Base-by-base conservation (phyloP, 2,797 vertebrate species). In the Limnodromus scolopaceus region DNA sequence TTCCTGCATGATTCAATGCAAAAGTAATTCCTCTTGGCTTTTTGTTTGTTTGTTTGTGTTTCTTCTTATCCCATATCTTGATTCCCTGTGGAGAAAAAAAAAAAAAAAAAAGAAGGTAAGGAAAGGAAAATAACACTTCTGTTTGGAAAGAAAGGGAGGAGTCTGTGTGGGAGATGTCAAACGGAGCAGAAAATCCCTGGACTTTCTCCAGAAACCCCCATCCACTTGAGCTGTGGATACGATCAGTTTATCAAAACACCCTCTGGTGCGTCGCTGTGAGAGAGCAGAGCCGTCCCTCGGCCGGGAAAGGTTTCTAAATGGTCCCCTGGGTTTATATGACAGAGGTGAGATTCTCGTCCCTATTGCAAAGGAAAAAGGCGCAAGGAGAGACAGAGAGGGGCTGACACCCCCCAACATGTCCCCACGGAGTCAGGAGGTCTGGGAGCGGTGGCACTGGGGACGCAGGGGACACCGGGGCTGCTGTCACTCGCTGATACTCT, bases 161-260 rank as follows among this genome's bases (percentile, higher is more conserved):
- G 94, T 34, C 61, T 54, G 46, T 69, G 90, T 86, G 83, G 83
- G 88, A 95, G 88, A 95, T 90, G 94, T 97, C 95, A 97, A 70
- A 93, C 1, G 7, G 54, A 94, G 79, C 34, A 92, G 90, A 86
- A 96, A 93, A 96, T 84, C 93, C 74, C 85, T 96, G 94, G 95
- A 95, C 79, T 95, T 96, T 96, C 79, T 96, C 94, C 96, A 97
- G 95, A 96, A 89, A 36, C 49, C 64, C 80, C 39, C 80, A 81
- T 90, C 94, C 95, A 95, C 96, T 96, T 96, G 87, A 96, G 93
- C 88, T 76, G 93, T 64, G 80, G 80, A 93, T 90, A 49, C 11
- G 4, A 86, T 63, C 90, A 72, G 85, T 96, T 97, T 93, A 94
- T 97, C 95, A 94, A 84, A 95, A 93, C 95, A 95, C 96, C 57